Percentiles rank a stretch among this genome's conserved stretches.
phyloP scores from a whole-genome alignment of 2,113 vertebrate species.

The Leucoraja erinaceus region DNA sequence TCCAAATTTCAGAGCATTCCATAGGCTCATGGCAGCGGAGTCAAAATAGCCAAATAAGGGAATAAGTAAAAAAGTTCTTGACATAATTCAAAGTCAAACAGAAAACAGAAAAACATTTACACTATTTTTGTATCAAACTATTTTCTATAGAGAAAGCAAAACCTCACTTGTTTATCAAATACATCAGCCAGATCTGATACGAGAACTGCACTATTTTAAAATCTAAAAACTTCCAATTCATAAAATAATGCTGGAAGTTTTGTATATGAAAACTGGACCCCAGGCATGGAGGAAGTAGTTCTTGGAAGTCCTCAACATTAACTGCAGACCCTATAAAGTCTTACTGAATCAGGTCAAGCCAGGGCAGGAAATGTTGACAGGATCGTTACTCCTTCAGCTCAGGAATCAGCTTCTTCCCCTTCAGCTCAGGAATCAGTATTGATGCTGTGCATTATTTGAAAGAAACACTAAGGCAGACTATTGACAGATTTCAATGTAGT shows the following conservation, averaged over 20 bases:
- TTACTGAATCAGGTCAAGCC: no score
- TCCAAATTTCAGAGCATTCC: conserved; percentile 5
- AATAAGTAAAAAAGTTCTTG: not conserved
- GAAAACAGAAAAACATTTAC: not conserved
- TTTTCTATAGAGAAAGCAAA: not conserved
- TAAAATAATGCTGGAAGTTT: not conserved
- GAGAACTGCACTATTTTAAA: not conserved
- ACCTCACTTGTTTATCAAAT: not conserved
- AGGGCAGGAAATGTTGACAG: no score
- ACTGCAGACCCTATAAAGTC: no score
- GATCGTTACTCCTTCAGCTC: no score
- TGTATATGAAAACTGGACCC: not conserved
- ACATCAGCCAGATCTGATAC: not conserved
- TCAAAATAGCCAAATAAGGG: conserved; percentile 2
- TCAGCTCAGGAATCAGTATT: no score
- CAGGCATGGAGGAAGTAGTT: not conserved
- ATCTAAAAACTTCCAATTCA: not conserved
- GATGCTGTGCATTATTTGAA: no score
- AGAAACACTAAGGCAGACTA: no score
- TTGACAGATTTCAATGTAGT: no score
- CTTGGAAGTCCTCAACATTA: not conserved
- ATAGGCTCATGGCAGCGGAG: not conserved
- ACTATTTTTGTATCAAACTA: not conserved
- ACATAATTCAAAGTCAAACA: not conserved
- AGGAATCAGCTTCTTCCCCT: no score